Percentiles rank a stretch among this genome's conserved stretches.
phyloP scores from a whole-genome alignment of 2,888 invertebrate genomes.

The Drosophila conformis region DNA sequence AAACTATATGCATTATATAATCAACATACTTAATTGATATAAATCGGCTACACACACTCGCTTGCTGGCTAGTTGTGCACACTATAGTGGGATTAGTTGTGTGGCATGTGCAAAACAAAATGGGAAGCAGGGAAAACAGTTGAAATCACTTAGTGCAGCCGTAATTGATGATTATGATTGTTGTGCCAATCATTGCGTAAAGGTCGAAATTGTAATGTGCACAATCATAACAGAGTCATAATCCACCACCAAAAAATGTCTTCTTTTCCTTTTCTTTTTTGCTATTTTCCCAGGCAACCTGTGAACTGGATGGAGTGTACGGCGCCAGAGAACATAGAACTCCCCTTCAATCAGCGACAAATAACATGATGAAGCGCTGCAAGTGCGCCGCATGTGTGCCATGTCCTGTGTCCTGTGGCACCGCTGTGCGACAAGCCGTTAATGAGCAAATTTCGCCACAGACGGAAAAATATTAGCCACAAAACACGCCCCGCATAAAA shows the following conservation, averaged over 20 bases:
- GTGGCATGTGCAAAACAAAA: not conserved
- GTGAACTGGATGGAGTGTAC: constrained; percentile 6
- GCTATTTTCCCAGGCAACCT: constrained; percentile 46
- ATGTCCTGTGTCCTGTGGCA: constrained; percentile 35
- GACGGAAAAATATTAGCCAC: constrained; percentile 84
- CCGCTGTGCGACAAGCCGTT: constrained; percentile 65
- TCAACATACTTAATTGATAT: not conserved
- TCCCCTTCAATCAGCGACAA: constrained; percentile 61
- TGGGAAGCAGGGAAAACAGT: constrained; percentile 28
- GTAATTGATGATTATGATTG: constrained; percentile 42
- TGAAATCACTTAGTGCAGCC: constrained; percentile 50
- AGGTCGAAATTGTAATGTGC: constrained; percentile 34
- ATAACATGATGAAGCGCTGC: constrained; percentile 56
- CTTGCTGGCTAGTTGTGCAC: not conserved
- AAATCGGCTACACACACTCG: constrained; percentile 2
- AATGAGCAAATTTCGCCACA: constrained; percentile 72
- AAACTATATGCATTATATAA: not conserved
- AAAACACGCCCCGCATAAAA: constrained; percentile 81
- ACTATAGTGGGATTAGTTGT: constrained; percentile 22
- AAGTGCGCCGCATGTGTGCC: constrained; percentile 79
- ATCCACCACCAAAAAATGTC: constrained; percentile 44
- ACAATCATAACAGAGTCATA: constrained; percentile 60
- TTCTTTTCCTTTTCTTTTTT: not conserved
- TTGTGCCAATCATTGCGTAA: constrained; percentile 48
- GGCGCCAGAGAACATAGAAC: constrained; percentile 6